Percentiles rank a stretch among this genome's conserved stretches.
These are phyloP conservation scores for Notechis scutatus DNA, from an alignment of 2,113 vertebrate genomes.

Conservation along the genomic window DNA sequence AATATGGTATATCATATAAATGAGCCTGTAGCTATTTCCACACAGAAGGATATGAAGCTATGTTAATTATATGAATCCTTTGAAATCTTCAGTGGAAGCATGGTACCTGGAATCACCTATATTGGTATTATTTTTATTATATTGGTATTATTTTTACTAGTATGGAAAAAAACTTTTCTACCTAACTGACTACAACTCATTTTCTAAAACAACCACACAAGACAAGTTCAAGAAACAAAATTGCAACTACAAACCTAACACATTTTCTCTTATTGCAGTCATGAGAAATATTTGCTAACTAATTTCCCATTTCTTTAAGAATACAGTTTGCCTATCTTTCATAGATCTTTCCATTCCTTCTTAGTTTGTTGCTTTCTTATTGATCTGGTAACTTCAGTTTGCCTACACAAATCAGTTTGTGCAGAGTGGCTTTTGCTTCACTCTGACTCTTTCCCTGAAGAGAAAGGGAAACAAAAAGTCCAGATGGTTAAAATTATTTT, in stretches of 20 bases:
- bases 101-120: background rate
- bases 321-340: conserved; percentile 63
- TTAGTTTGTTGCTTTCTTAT: conserved; percentile 66
- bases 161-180: background rate
- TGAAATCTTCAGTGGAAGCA: background rate
- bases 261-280: conserved; percentile 56
- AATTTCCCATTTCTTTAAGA: conserved; percentile 63
- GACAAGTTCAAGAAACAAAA: conserved; percentile 37
- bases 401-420: conserved; percentile 67
- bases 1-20: background rate
- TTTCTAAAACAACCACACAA: background rate
- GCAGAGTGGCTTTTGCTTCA: conserved; percentile 62
- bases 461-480: conserved; percentile 66
- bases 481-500: conserved; percentile 80
- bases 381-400: conserved; percentile 69
- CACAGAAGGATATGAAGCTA: background rate
- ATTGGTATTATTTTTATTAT: background rate
- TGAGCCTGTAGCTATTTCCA: background rate
- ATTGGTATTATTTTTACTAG: background rate
- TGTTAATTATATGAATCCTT: background rate
- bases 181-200: background rate
- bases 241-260: conserved; percentile 49
- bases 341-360: conserved; percentile 58
- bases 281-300: conserved; percentile 60
- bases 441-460: conserved; percentile 62